Percentiles rank a stretch among this genome's conserved stretches.
Evolutionary conservation across 2,888 invertebrate genomes (phyloP).

Genomic region (Carabus problematicus): DNA sequence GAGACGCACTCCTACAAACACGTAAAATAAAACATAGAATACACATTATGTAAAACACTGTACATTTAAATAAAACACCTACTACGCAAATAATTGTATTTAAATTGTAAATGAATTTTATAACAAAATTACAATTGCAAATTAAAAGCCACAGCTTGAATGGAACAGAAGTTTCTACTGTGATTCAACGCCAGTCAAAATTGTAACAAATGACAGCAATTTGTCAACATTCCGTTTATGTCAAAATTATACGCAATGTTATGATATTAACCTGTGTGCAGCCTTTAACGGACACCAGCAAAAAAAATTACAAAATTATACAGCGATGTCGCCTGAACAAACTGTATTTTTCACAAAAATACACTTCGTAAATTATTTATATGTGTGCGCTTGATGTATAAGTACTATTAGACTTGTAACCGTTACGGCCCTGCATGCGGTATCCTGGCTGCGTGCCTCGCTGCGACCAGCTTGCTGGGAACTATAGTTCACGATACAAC

Average conservation of each 20-base stretch:
- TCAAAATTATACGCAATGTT: constrained; percentile 36
- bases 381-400: constrained; percentile 16
- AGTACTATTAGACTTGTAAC: no score
- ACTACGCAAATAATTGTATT: no score
- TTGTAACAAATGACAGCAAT: constrained; percentile 30
- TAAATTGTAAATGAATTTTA: no score
- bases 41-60: no score
- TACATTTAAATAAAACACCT: no score
- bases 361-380: constrained; percentile 36
- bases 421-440: no score
- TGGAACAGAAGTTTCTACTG: constrained; percentile 1
- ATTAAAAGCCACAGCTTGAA: no score
- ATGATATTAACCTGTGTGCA: constrained; percentile 18
- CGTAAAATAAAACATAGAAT: no score
- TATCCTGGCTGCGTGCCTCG: no score
- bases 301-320: constrained; percentile 35
- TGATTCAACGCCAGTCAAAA: constrained; percentile 31
- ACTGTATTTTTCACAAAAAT: constrained; percentile 26
- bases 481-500: constrained; percentile 10
- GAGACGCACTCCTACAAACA: no score
- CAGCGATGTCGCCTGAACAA: constrained; percentile 12
- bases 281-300: background rate
- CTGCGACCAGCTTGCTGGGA: no score
- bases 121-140: no score
- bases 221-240: constrained; percentile 37